Conservation (phyloP, 2,113 vertebrate genomes). For the Chaetops frenatus region DNA sequence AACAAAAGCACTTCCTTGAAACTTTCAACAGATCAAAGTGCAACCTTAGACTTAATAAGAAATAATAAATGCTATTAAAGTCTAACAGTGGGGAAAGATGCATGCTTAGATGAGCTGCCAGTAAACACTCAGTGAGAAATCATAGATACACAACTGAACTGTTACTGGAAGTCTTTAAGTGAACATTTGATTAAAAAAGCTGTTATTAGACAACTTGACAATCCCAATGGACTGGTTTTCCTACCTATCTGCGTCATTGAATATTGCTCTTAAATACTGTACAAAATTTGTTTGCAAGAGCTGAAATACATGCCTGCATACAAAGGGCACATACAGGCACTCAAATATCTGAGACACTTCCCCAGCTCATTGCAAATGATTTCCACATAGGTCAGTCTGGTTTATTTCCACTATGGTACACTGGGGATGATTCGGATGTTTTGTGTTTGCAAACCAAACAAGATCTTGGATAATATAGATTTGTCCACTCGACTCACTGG, state of each 20-base stretch:
- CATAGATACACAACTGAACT: not conserved
- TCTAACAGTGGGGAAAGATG: not conserved
- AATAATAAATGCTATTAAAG: constrained; percentile 40
- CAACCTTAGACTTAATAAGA: constrained; percentile 32
- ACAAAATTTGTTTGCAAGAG: not conserved
- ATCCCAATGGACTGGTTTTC: not conserved
- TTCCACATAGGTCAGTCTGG: not conserved
- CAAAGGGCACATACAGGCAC: not conserved
- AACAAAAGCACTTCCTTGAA: constrained; percentile 47
- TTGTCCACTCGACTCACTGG: not conserved
- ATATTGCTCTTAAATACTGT: not conserved
- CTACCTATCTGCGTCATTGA: not conserved
- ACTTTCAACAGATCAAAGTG: constrained; percentile 52
- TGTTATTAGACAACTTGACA: not conserved
- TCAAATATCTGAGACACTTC: not conserved
- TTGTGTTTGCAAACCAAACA: not conserved
- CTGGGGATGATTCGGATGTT: not conserved
- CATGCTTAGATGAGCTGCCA: not conserved
- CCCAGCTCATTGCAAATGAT: not conserved
- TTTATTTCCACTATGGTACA: not conserved
- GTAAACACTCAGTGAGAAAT: not conserved
- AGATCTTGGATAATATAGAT: not conserved
- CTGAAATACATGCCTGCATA: not conserved
- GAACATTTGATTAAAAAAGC: not conserved
- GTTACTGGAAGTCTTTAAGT: not conserved